phyloP scores from a whole-genome alignment of 2,113 vertebrate genomes.

The Brienomyrus longianalis region DNA sequence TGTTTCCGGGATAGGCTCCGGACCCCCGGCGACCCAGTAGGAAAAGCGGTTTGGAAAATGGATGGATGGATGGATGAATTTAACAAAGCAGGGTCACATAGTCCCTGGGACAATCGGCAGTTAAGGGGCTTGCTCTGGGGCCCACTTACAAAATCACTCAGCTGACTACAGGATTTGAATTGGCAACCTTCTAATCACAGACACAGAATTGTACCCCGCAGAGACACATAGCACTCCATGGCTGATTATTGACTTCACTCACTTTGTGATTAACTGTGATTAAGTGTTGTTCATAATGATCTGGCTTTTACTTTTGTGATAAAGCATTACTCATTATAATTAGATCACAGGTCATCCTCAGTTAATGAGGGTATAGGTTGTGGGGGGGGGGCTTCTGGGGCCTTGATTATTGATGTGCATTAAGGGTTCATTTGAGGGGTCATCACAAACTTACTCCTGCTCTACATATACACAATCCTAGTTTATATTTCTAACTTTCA shows the following conservation, averaged over 20 bases:
- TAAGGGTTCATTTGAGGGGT: not conserved
- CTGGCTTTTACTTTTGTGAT: not conserved
- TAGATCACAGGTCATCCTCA: not conserved
- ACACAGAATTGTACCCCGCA: not conserved
- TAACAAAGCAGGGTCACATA: not conserved
- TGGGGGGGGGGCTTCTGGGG: not conserved
- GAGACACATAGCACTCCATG: not conserved
- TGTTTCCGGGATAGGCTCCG: no score
- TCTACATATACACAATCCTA: not conserved
- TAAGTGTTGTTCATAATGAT: not conserved
- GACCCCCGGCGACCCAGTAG: no score
- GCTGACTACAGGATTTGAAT: not conserved
- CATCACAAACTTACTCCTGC: not conserved
- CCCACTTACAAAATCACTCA: not conserved
- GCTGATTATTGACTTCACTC: not conserved
- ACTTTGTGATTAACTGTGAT: not conserved
- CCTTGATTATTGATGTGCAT: not conserved
- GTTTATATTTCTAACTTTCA: not conserved
- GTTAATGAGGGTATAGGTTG: not conserved
- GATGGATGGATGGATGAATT: not conserved
- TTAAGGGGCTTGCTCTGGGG: not conserved
- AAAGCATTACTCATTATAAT: not conserved
- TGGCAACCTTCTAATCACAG: not conserved
- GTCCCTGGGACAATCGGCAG: not conserved
- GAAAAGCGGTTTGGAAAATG: no score